These are phyloP conservation scores for Sternotherus odoratus DNA, from an alignment of 2,797 vertebrate species.

Conservation along the genomic window DNA sequence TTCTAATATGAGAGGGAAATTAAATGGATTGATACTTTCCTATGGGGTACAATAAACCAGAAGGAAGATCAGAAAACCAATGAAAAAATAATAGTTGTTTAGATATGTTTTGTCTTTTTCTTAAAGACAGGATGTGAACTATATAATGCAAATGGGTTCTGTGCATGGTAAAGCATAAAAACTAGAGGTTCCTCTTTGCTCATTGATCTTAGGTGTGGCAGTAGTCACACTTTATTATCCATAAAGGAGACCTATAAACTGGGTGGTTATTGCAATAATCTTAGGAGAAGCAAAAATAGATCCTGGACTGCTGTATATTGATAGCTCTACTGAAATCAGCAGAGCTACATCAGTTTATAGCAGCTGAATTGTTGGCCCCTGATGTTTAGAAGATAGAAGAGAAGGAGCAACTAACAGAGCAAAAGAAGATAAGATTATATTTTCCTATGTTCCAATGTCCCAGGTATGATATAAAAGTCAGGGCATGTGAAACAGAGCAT, in stretches of 20 bases:
- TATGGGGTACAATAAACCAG: not conserved
- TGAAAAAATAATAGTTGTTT: not conserved
- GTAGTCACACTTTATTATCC: not conserved
- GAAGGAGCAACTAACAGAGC: not conserved
- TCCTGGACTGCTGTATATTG: not conserved
- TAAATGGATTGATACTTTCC: not conserved
- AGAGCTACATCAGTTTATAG: not conserved
- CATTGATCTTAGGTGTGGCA: conserved; percentile 17
- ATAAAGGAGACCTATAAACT: conserved; percentile 69
- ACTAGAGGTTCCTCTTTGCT: not conserved
- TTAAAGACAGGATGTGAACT: not conserved
- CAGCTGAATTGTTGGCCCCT: not conserved
- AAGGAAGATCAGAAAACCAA: not conserved
- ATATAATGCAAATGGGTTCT: not conserved
- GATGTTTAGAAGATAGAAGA: not conserved
- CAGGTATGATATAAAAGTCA: not conserved
- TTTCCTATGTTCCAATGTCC: not conserved
- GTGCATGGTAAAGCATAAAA: not conserved
- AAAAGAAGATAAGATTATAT: not conserved
- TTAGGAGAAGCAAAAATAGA: not conserved
- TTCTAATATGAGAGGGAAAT: not conserved
- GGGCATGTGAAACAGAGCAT: not conserved
- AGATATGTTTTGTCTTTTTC: not conserved
- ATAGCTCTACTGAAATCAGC: not conserved
- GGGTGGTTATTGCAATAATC: not conserved